Percentiles rank a stretch among this genome's conserved stretches.
These are phyloP conservation scores for Slavum lentiscoides DNA, from an alignment of 2,888 invertebrate genomes.

Conservation along the genomic window DNA sequence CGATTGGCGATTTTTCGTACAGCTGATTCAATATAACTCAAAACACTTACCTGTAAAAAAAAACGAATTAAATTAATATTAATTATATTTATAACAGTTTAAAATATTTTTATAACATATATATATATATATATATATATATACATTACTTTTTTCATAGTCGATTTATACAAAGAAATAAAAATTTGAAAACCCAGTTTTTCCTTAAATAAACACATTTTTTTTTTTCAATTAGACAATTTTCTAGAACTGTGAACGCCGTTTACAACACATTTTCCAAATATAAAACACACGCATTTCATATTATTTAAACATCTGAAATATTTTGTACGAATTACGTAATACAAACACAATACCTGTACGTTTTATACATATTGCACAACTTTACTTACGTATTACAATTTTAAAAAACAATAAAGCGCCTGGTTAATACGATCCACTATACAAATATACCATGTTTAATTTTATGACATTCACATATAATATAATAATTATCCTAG, in stretches of 20 bases:
- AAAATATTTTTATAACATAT: no score
- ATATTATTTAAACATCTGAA: not conserved
- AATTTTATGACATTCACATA: not conserved
- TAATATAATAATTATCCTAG: not conserved
- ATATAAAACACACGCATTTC: no score
- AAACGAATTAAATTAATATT: not conserved
- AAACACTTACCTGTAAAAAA: constrained; percentile 36
- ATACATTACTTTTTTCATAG: not conserved
- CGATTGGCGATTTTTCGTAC: not conserved
- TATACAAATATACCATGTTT: not conserved
- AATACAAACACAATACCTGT: not conserved
- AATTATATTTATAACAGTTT: not conserved
- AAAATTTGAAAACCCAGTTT: no score
- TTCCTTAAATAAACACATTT: not conserved
- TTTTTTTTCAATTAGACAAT: no score
- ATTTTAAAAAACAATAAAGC: not conserved
- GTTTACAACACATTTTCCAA: not conserved
- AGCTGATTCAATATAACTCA: not conserved
- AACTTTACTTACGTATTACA: not conserved
- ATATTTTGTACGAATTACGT: not conserved
- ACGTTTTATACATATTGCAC: not conserved
- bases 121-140: no score
- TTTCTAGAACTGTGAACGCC: not conserved
- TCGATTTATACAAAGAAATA: not conserved
- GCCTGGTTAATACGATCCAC: not conserved